Conservation (phyloP, 2,797 vertebrate species). For the Podarcis siculus region DNA sequence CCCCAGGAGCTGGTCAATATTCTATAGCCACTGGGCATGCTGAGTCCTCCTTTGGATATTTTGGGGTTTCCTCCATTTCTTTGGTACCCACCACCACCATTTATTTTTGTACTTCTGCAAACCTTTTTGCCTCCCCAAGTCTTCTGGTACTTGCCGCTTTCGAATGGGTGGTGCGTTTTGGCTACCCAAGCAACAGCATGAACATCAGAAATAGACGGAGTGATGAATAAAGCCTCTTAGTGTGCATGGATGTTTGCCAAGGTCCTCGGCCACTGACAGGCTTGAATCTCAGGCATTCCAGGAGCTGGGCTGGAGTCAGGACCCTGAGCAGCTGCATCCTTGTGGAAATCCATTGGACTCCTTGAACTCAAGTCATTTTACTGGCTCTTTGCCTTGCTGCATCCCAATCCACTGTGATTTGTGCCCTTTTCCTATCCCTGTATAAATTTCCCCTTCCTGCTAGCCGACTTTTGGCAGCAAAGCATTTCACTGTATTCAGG, state of each 20-base stretch:
- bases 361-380: neutral
- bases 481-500: neutral
- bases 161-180: neutral
- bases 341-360: neutral
- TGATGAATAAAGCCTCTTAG: neutral
- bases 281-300: neutral
- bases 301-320: neutral
- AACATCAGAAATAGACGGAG: neutral
- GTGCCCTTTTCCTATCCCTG: neutral
- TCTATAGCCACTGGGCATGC: neutral
- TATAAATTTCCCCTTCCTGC: conserved; percentile 1
- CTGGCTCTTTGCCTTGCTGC: neutral
- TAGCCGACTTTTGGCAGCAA: neutral
- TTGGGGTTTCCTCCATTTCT: neutral
- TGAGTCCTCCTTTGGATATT: neutral
- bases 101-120: neutral
- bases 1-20: neutral
- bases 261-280: neutral
- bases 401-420: neutral
- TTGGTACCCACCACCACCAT: neutral
- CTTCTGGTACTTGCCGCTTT: neutral
- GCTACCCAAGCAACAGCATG: neutral
- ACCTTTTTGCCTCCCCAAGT: neutral
- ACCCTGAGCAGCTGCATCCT: neutral
- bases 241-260: neutral